Evolutionary conservation across 1,140 invertebrate species (phyloP), one percentile per base, ranked within the genome.

Genomic region (Megalonaias nervosa): DNA sequence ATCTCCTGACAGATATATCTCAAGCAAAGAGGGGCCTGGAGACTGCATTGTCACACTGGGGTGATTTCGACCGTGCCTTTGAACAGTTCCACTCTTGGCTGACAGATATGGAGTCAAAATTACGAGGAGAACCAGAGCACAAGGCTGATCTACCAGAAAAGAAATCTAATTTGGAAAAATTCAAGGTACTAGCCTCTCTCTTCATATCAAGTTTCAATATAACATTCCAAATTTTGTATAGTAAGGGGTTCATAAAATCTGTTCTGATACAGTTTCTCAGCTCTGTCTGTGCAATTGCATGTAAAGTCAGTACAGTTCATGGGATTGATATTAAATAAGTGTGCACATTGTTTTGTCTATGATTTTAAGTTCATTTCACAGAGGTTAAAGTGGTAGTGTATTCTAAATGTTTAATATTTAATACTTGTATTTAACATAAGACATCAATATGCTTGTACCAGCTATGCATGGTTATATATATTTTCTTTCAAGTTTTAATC

Each of bases 71-170:
- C 77, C 92, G 93, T 23, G 95, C 95, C 88, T 92, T 96, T 77
- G 92, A 93, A 5, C 96, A 96, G 84, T 94, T 96, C 26, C 93
- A 93, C 76, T 92, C 93, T 67, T 98, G 97, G 97, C 96, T 98
- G 73, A 94, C 96, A 81, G 94, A 96, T 82, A 95, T 96, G 48
- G 95, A 96, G 89, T 94, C 95, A 82, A 94, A 95, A 15, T 95
- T 97, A 66, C 93, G 95, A 62, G 93, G 94, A 74, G 85, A 87
- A 62, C 77, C 84, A 38, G 87, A 85, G 55, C 76, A 80, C n/a
- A 88, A 89, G 71, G 95, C 96, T 82, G 97, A 98, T 89, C 91
- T 98, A 16, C 96, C 95, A 68, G 97, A 98, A 84, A 98, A 98
- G 90, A 94, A 95, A 77, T 95, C 96, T 2, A 83, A 97, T 92